phyloP scores from a whole-genome alignment of 2,113 vertebrate genomes.

The Grallaria varia region DNA sequence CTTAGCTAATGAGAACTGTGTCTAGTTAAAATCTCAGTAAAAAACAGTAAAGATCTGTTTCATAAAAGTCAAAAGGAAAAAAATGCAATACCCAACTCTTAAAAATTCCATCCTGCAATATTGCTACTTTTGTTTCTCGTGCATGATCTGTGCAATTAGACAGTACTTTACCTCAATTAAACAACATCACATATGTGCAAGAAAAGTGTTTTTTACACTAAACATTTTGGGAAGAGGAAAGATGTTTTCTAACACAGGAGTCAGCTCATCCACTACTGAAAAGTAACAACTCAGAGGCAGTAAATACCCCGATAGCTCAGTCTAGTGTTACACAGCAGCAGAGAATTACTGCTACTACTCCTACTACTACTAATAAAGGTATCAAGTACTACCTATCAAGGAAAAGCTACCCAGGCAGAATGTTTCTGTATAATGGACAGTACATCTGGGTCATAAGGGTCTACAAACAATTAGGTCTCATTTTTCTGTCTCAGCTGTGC shows the following conservation, averaged over 20 bases:
- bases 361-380: neutral
- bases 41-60: conserved; percentile 58
- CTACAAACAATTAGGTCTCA: neutral
- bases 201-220: conserved; percentile 20
- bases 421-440: neutral
- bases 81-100: neutral
- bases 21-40: conserved; percentile 68
- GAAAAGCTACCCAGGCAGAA: neutral
- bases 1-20: conserved; percentile 51
- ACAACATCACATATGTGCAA: neutral
- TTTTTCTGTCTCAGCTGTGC: neutral
- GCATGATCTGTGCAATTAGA: conserved; percentile 29
- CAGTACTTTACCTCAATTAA: conserved; percentile 47
- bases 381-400: neutral
- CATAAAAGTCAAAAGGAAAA: neutral
- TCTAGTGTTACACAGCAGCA: neutral
- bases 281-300: neutral
- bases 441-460: neutral
- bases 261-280: neutral
- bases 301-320: neutral
- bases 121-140: conserved; percentile 25
- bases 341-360: neutral
- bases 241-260: neutral
- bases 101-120: conserved; percentile 25
- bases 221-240: conserved; percentile 2